These are phyloP conservation scores for Otocyon megalotis DNA, from an alignment of 2,113 vertebrate genomes.

Conservation along the genomic window DNA sequence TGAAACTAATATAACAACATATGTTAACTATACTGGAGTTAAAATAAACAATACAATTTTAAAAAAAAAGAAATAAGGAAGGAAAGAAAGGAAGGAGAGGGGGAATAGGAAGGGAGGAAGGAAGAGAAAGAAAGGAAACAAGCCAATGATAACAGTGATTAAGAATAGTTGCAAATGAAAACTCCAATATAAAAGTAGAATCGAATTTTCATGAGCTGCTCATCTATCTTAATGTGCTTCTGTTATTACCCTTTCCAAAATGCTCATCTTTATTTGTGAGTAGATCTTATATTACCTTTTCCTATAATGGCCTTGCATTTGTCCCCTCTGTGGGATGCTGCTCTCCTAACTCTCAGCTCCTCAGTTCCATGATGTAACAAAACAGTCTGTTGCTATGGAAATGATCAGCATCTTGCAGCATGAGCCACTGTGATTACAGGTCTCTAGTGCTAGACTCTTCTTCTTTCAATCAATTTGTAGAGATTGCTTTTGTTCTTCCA, in stretches of 20 bases:
- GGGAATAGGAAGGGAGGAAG: too few relatives aligned
- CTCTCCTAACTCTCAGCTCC: constrained; percentile 65
- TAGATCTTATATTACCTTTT: not conserved
- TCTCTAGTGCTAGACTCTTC: constrained; percentile 66
- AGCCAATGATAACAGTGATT: not conserved
- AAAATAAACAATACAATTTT: not conserved
- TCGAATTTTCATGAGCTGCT: not conserved
- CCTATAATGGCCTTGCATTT: not conserved
- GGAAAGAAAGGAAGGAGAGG: not conserved
- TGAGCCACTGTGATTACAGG: constrained; percentile 80
- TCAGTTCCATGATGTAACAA: constrained; percentile 80
- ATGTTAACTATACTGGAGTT: not conserved
- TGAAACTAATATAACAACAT: not conserved
- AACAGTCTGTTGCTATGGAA: constrained; percentile 80
- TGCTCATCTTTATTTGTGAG: not conserved
- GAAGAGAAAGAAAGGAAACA: not conserved
- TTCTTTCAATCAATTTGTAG: constrained; percentile 75
- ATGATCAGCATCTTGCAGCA: constrained; percentile 67
- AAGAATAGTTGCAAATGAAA: not conserved
- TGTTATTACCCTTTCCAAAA: not conserved
- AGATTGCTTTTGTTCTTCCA: constrained; percentile 75
- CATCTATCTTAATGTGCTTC: not conserved
- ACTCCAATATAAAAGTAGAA: not conserved
- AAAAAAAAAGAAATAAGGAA: not conserved
- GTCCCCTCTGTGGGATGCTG: not conserved